phyloP scores from a whole-genome alignment of 2,797 vertebrate species.

The Valencia hispanica region DNA sequence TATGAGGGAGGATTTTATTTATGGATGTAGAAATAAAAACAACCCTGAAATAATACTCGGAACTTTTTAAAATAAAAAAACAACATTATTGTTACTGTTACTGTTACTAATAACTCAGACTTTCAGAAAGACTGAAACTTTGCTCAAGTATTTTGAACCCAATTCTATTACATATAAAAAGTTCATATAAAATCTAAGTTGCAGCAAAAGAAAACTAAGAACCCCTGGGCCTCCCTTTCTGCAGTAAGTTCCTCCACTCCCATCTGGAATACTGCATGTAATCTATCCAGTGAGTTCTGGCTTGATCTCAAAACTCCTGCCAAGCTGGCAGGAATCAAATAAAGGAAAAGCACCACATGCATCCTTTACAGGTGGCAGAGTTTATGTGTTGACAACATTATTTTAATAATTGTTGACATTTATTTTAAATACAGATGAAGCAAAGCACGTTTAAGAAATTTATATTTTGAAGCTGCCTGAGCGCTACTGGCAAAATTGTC shows the following conservation, averaged over 20 bases:
- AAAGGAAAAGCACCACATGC: not conserved
- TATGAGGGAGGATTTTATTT: not conserved
- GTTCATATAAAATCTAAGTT: not conserved
- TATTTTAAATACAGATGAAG: not conserved
- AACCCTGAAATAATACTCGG: not conserved
- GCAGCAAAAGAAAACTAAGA: not conserved
- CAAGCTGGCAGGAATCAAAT: not conserved
- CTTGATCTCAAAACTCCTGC: not conserved
- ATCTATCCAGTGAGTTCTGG: conserved; percentile 1
- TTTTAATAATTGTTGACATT: not conserved
- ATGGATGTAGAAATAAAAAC: not conserved
- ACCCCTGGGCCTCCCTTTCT: not conserved
- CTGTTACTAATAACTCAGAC: not conserved
- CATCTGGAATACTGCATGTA: not conserved
- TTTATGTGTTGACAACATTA: not conserved
- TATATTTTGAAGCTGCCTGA: not conserved
- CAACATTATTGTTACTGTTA: not conserved
- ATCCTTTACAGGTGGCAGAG: not conserved
- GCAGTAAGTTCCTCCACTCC: not conserved
- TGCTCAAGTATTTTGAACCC: not conserved
- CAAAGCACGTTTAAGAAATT: not conserved
- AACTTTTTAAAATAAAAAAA: not conserved
- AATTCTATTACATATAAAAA: not conserved
- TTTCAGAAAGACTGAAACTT: not conserved
- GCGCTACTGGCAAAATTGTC: not conserved